Conservation (phyloP, 2,797 vertebrate species). For the Apogon talboti region DNA sequence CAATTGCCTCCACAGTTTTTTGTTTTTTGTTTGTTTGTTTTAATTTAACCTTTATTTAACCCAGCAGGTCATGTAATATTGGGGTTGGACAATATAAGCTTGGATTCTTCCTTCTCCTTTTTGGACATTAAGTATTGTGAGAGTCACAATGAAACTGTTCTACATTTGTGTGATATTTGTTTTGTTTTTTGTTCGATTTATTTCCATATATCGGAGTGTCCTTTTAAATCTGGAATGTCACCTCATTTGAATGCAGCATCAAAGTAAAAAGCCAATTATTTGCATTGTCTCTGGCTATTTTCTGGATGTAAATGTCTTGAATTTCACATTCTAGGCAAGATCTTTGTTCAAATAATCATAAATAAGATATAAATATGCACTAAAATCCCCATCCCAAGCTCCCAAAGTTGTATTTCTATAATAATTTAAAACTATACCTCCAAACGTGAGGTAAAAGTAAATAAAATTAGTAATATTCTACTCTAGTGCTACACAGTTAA, state of each 20-base stretch:
- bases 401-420: not conserved
- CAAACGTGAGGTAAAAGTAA: slow-evolving; percentile 10
- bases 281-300: not conserved
- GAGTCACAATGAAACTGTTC: too few relatives aligned
- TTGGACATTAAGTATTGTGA: too few relatives aligned
- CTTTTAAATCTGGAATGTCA: too few relatives aligned
- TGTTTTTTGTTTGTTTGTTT: too few relatives aligned
- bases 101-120: too few relatives aligned
- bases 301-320: not conserved
- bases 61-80: too few relatives aligned
- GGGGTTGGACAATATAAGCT: too few relatives aligned
- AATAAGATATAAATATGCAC: slow-evolving; percentile 25
- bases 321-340: slow-evolving; percentile 26
- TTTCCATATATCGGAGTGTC: too few relatives aligned
- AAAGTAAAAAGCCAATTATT: not conserved
- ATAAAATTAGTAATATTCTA: slow-evolving; percentile 14
- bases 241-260: slow-evolving; percentile 17
- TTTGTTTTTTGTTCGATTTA: too few relatives aligned
- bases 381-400: not conserved
- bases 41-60: too few relatives aligned
- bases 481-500: slow-evolving; percentile 27
- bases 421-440: not conserved
- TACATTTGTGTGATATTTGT: too few relatives aligned
- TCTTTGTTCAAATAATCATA: slow-evolving; percentile 19
- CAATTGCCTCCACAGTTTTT: too few relatives aligned